Evolutionary conservation across 2,113 vertebrate species (phyloP).

Genomic region (Dicentrarchus labrax): DNA sequence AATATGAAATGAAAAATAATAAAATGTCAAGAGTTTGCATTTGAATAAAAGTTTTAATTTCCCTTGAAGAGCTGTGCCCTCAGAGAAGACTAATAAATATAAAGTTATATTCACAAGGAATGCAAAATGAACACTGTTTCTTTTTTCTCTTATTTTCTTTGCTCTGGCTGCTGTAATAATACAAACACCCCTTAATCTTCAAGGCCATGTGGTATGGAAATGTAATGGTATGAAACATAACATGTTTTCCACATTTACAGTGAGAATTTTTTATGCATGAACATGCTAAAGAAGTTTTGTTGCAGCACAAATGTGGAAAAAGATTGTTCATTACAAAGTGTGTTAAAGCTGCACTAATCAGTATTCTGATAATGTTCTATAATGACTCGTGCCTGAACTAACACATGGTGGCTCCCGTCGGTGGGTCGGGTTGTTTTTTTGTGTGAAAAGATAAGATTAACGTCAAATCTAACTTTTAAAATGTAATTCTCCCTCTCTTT

Average conservation of each 20-base stretch:
- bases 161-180: neutral
- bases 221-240: neutral
- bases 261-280: too few relatives aligned
- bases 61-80: constrained; percentile 14
- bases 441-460: neutral
- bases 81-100: constrained; percentile 8
- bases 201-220: neutral
- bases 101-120: constrained; percentile 10
- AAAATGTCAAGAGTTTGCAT: constrained; percentile 37
- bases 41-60: constrained; percentile 29
- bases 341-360: too few relatives aligned
- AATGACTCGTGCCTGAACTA: too few relatives aligned
- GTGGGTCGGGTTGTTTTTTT: neutral
- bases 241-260: neutral
- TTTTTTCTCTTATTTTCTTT: neutral
- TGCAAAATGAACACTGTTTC: constrained; percentile 8
- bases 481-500: too few relatives aligned
- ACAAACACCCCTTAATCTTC: neutral
- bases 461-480: neutral
- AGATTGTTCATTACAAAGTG: too few relatives aligned
- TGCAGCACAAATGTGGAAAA: too few relatives aligned
- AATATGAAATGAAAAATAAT: constrained; percentile 5
- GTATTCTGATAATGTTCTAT: too few relatives aligned
- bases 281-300: neutral
- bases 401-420: too few relatives aligned